Evolutionary conservation across 2,113 vertebrate genomes (phyloP), one percentile per base, ranked within the genome.

Genomic region (Shinisaurus crocodilurus): DNA sequence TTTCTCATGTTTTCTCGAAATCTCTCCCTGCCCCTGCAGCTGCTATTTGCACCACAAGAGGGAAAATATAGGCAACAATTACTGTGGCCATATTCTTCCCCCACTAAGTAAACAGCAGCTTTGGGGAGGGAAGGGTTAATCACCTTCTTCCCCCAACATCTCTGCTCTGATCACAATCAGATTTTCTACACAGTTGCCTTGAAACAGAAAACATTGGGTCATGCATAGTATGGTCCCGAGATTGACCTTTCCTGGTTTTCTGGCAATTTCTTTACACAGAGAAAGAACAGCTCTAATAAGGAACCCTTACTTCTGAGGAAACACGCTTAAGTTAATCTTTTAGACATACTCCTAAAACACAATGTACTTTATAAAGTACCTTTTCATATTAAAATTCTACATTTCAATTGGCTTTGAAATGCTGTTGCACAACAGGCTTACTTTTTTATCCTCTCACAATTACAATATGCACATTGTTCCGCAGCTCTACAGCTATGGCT

Each of bases 371-470:
- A 45, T 50, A 27, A 80, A 88, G 45, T 37, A 48, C 43, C 32
- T 54, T n/a, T 60, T 70, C 65, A 20, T 57, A 57, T 88, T 57
- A 82, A 70, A 54, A 82, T 43, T 40, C 45, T 40, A 4, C 32
- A 45, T 45, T 75, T 75, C 29, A 27, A 57, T 75, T 37, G 27
- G 50, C 69, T 79, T 37, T 32, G 45, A 43, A 83, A 20, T 48
- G 77, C 27, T n/a, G 43, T 85, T 86, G 86, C 50, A 70, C 85
- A 94, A 63, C 27, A 37, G 18, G 8, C 80, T 82, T 60, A 65
- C 87, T 0, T 54, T 91, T 92, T 88, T 23, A 81, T 1, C 6
- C 15, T 77, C 54, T 45, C 10, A 3, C 20, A 79, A 50, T 88
- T 32, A 29, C 54, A 88, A 89, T 70, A 82, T 27, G 18, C 1